Evolutionary conservation across 53 echinoderm and acorn worm species (phyloP), one percentile per base, ranked within the genome.

Genomic region (Apostichopus leukothele): DNA sequence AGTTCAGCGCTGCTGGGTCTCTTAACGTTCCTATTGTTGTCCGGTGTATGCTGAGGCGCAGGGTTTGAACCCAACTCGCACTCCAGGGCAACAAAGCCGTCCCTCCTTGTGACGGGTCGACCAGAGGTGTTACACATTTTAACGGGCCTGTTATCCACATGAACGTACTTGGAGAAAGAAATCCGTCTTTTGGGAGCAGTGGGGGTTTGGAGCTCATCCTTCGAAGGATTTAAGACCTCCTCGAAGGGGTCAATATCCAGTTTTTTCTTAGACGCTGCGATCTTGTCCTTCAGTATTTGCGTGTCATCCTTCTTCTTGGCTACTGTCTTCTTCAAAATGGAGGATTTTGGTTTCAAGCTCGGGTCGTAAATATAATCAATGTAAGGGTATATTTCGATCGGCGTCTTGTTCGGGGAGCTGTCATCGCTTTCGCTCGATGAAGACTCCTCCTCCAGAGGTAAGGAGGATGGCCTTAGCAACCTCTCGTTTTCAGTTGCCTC

Each of bases 21-120:
- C 57, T 91, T 92, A 59, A 88, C 86, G 5, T 87, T 89, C 71
- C 83, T 76, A 13, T 93, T 89, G 6, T 92, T 84, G 18, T 94
- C 93, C 39, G 83, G 89, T 14, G 94, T 91, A 53, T 89, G 89
- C 50, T 75, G 84, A 20, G 78, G 21, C 14, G 67, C 83, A 74
- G 89, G 85, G 61, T 79, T 86, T 10, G 83, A 52, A 23, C 90
- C 87, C 20, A 92, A 92, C 67, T 96, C 93, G 76, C 94, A 91
- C 91, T 96, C 91, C 10, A 99, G 87, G 53, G 92, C 93, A 22
- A 92, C 89, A 57, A 99, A 99, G 73, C 96, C 99, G 83, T 92
- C 94, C 83, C 96, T 96, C 26, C 94, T 92, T 26, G 99, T 95
- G 67, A 93, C 94, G n/a, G 99, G 99, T 86, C 94, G 94, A 54